These are phyloP conservation scores for Pavo muticus DNA, from an alignment of 2,113 vertebrate genomes.

Conservation along the genomic window DNA sequence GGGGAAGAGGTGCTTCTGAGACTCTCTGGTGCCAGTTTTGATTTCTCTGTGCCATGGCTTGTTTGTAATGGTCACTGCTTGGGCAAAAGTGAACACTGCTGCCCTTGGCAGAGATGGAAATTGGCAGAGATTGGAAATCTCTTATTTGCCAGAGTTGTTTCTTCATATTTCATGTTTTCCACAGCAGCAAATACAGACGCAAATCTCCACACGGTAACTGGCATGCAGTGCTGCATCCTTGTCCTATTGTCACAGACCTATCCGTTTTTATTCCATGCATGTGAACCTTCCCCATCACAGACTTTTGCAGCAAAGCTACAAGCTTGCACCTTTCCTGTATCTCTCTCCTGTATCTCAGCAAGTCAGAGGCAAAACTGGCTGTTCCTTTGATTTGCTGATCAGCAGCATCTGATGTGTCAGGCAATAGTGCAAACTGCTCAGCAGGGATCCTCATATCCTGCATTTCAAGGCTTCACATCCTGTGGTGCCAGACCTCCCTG, in stretches of 20 bases:
- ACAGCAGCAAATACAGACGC: background rate
- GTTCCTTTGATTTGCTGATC: background rate
- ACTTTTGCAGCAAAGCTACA: background rate
- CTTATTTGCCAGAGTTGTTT: background rate
- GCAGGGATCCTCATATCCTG: background rate
- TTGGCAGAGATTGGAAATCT: background rate
- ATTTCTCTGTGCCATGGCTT: background rate
- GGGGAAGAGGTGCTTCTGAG: fast-evolving
- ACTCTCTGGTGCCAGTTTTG: fast-evolving
- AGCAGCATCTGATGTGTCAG: background rate
- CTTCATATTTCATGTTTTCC: background rate
- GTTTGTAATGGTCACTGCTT: background rate
- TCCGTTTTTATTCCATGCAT: fast-evolving
- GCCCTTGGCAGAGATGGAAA: background rate
- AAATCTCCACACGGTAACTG: background rate
- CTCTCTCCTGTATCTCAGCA: background rate
- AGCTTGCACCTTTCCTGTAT: background rate
- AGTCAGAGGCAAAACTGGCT: background rate
- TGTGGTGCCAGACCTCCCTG: fast-evolving
- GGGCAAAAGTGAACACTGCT: background rate
- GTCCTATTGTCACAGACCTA: background rate
- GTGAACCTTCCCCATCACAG: background rate
- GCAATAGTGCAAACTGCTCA: background rate
- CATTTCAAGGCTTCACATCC: background rate
- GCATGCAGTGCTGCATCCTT: background rate